Base-by-base conservation (phyloP, 2,888 invertebrate genomes). In the Syrphus vitripennis region DNA sequence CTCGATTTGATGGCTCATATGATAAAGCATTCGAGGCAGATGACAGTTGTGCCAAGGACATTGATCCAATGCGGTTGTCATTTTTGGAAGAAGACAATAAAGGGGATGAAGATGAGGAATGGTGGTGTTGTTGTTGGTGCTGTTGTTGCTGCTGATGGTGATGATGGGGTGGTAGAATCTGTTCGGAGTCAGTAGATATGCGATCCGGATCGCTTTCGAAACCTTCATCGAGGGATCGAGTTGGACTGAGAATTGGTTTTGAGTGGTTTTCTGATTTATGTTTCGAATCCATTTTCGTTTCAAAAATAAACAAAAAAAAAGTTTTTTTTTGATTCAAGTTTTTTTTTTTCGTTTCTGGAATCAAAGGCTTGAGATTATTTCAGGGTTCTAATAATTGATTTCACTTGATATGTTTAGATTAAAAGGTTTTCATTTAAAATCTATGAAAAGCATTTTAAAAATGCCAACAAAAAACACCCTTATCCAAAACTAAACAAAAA, bases 151-250 rank as follows among this genome's bases (percentile, higher is more conserved):
- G 57, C 2, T 31, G 55, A 4, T 63, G 71, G 48, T 57, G 84
- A 90, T 90, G 91, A 37, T 71, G 72, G 40, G 87, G 76, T 16
- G 81, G 55, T 31, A 87, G 59, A 63, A 88, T 77, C 89, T 92
- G 92, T 90, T 92, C 92, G 82, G 92, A 92, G 90, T 92, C 92
- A 40, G 92, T 93, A 83, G 92, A 92, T 89, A 92, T 90, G 83
- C 92, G 92, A 92, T 93, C 92, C 89, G 92, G 92, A 92, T 93
- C 92, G 90, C 92, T 92, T 91, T 93, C 92, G 88, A 93, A 93
- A 89, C 92, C 92, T 91, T 93, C 92, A 83, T 93, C 92, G 80
- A 93, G 91, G 88, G 92, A 93, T 90, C 92, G 90, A 87, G 92
- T 92, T 88, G 92, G 92, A 89, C 92, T 92, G 83, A 93, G 90